phyloP scores from a whole-genome alignment of 92 coral and sea anemone species.

The Palythoa grandiflora region DNA sequence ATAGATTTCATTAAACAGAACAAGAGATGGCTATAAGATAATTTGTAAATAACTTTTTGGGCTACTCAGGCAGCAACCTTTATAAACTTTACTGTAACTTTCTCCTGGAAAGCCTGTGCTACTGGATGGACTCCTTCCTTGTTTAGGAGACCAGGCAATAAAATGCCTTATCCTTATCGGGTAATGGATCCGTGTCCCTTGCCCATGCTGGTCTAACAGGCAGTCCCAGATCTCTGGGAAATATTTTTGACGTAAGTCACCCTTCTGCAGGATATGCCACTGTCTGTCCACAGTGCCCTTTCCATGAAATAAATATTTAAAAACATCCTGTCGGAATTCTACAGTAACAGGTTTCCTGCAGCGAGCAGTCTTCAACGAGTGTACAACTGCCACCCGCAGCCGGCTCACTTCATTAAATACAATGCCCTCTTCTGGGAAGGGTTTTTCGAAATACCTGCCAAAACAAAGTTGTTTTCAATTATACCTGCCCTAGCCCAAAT shows the following conservation, averaged over 20 bases:
- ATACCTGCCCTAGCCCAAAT: constrained; percentile 5
- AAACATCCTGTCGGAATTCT: background rate
- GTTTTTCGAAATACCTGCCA: constrained; percentile 8
- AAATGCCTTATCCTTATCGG: constrained; percentile 2
- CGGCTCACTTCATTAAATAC: background rate
- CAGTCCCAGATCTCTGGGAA: constrained; percentile 4
- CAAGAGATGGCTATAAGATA: background rate
- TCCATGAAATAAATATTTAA: background rate
- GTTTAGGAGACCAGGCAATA: constrained; percentile 25
- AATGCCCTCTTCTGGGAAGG: background rate
- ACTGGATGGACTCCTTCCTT: background rate
- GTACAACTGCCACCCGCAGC: background rate
- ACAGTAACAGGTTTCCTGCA: background rate
- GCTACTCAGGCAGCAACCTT: constrained; percentile 24
- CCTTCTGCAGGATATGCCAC: background rate
- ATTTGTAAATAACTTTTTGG: background rate
- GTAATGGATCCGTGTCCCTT: background rate
- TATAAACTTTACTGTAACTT: background rate
- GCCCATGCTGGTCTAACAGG: constrained; percentile 26
- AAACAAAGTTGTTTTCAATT: background rate
- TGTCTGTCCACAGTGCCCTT: constrained; percentile 2
- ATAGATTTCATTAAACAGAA: constrained; percentile 2
- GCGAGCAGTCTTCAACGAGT: background rate
- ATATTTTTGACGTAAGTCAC: background rate
- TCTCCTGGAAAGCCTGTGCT: constrained; percentile 10